Base-by-base conservation (phyloP, 1,140 invertebrate genomes). In the Drosophila ohnishii region DNA sequence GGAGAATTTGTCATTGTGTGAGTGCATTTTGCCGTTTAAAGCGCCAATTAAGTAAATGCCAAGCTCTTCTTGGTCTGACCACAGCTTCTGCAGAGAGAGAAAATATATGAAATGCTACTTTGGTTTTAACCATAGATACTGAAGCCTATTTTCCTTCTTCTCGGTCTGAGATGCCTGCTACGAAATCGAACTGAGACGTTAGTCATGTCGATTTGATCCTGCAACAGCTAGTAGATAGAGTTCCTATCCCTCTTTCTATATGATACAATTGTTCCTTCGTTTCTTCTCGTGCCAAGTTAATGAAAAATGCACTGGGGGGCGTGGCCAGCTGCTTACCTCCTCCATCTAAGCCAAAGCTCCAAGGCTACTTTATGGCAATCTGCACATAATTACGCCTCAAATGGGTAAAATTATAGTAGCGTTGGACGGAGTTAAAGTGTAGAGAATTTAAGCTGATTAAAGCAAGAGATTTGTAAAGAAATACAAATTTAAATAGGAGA, bases 1-100 rank as follows among this genome's bases (percentile, higher is more conserved):
- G 35, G 14, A 56, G 45, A 40, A 50, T 44, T 22, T 64, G 60
- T 47, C 34, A 16, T 40, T 55, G 37, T 64, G 58, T 44, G 48
- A 57, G 55, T 70, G 77, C 72, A 80, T 73, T 80, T 74, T 83
- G 55, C 83, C 55, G 71, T 74, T 82, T 86, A 79, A 79, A 86
- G 78, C 79, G 61, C 71, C 83, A 86, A 87, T 88, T 88, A 88
- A 88, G 84, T 83, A 80, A 87, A 88, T 71, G 76, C 75, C 79
- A 70, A 47, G 64, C 45, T 25, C 28, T 8, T 47, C 37, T 57
- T 58, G 25, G 22, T 45, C 25, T 63, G 78, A 28, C 55, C 72
- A 66, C 40, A 67, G 48, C 47, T 48, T n/a, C 6, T 14, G 16
- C 48, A 58, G 25, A 19, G n/a, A 7, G 44, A 62, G 19, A 25